Base-by-base conservation (phyloP, 2,888 invertebrate species). In the Seira sanloemensis region DNA sequence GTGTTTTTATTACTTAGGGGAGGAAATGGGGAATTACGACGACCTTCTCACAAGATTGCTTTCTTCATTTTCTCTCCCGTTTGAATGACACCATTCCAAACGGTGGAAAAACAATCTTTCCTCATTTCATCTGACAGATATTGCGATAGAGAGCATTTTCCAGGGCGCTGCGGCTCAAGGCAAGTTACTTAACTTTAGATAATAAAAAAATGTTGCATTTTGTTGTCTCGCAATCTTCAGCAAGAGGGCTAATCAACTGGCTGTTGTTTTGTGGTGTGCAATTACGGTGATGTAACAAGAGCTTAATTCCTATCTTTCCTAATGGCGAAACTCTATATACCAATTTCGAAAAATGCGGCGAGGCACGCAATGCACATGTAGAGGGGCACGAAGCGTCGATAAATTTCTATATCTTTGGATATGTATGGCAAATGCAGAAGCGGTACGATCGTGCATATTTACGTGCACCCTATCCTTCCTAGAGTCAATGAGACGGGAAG, bases 101-200 rank as follows among this genome's bases (percentile, higher is more conserved):
- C n/a, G 50, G 50, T 50, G 12, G 50, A 50, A 50, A 50, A 50
- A 50, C 72, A 23, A 21, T 68, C n/a, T 58, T 72, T 72, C 58
- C 72, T 72, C 54, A 72, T 72, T 72, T 72, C 25, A 72, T 54
- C 23, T 72, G 72, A 72, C 72, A 72, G 72, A 58, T 72, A 72
- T 72, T 72, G 72, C 72, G 16, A 68, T 26, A 62, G 16, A 62
- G n/a, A 18, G 62, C 7, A 62, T 62, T n/a, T n/a, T n/a, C n/a
- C n/a, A n/a, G n/a, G 50, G 1, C n/a, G 50, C 16, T n/a, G n/a
- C 50, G 16, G 5, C n/a, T 50, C n/a, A 37, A n/a, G n/a, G 37
- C n/a, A 50, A n/a, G 50, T 50, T 50, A 12, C 50, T 50, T 50
- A 12, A 37, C 5, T 50, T 50, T 50, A 50, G 16, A 37, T 12